Evolutionary conservation across 2,888 invertebrate genomes (phyloP).

Genomic region (Dinocampus coccinellae): DNA sequence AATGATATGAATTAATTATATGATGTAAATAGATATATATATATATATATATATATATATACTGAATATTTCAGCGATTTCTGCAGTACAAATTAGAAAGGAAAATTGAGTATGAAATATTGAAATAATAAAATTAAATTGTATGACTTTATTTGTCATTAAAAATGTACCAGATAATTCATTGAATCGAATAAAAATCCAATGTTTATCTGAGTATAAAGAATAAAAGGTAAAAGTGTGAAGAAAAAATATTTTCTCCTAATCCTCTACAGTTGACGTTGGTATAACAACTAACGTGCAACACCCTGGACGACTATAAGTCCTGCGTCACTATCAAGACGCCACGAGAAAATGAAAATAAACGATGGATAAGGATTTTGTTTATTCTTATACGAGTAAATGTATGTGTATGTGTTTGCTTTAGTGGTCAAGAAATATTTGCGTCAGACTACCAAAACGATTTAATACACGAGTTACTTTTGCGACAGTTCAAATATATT

Average conservation of each 20-base stretch:
- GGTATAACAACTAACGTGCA: conserved; percentile 4
- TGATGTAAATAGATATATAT: no score
- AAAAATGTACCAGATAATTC: neutral
- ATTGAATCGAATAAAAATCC: neutral
- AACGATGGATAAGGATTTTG: neutral
- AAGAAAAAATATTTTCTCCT: neutral
- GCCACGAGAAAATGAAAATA: conserved; percentile 18
- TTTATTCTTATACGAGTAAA: no score
- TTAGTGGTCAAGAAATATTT: conserved; percentile 10
- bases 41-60: no score
- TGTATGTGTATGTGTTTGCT: neutral
- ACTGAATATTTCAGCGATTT: neutral
- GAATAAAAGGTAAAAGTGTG: neutral
- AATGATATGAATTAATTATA: neutral
- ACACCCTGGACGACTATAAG: neutral
- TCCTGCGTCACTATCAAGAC: conserved; percentile 11
- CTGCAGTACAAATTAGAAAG: neutral
- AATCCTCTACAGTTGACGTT: neutral
- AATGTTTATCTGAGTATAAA: neutral
- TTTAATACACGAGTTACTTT: neutral
- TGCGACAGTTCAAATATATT: neutral
- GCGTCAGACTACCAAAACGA: neutral
- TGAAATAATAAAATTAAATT: neutral
- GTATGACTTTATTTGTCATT: neutral
- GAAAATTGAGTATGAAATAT: neutral